Evolutionary conservation across 2,113 vertebrate genomes (phyloP).

Genomic region (Chunga burmeisteri): DNA sequence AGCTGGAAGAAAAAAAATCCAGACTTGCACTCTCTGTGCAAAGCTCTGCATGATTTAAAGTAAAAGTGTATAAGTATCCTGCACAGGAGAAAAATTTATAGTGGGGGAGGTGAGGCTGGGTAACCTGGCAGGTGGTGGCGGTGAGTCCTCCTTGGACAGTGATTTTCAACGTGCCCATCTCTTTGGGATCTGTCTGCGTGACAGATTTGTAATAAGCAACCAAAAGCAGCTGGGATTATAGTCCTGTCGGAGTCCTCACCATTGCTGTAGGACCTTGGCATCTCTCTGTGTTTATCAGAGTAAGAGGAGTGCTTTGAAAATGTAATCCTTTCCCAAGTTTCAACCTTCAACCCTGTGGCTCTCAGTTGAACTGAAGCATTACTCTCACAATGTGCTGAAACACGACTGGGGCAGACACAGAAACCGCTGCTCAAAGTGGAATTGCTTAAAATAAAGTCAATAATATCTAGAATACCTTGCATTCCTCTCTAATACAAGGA

Average conservation of each 20-base stretch:
- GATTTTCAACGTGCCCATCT: not conserved
- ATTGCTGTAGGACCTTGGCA: not conserved
- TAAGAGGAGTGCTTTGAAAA: not conserved
- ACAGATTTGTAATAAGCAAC: not conserved
- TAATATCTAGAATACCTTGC: not conserved
- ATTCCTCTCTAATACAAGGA: conserved; percentile 5
- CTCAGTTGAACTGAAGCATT: not conserved
- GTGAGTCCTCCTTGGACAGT: not conserved
- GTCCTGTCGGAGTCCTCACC: not conserved
- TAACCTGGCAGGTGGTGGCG: not conserved
- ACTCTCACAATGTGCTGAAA: not conserved
- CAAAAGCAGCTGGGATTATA: not conserved
- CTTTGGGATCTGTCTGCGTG: not conserved
- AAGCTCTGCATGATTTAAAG: not conserved
- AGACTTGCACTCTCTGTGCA: not conserved
- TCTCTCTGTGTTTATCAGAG: not conserved
- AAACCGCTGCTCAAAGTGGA: not conserved
- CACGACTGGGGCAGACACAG: not conserved
- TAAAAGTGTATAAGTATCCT: not conserved
- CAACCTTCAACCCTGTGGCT: not conserved
- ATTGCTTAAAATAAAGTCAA: not conserved
- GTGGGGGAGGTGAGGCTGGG: not conserved
- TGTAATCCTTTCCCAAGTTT: not conserved
- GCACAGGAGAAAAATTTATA: not conserved
- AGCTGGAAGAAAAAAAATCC: fast-evolving